phyloP scores from a whole-genome alignment of 2,113 vertebrate genomes.

The Aegithalos caudatus region DNA sequence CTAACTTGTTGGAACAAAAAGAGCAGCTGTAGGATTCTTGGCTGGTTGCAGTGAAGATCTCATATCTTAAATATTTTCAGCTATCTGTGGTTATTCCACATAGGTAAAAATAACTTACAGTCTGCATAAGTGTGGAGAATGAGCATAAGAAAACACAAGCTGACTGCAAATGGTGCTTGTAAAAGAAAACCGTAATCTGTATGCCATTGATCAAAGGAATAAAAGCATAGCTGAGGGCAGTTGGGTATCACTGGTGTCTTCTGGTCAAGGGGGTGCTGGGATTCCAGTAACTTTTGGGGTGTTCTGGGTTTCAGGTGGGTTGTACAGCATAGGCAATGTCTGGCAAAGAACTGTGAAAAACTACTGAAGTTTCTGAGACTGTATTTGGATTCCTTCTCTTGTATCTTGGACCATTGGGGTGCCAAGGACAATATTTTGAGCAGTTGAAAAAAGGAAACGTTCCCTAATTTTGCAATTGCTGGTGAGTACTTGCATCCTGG shows the following conservation, averaged over 20 bases:
- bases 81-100: slow-evolving; percentile 5
- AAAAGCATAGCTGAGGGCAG: not conserved
- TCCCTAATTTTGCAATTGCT: slow-evolving; percentile 15
- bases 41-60: not conserved
- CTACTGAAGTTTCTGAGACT: not conserved
- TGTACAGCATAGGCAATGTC: not conserved
- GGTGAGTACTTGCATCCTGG: not conserved
- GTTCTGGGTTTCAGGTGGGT: not conserved
- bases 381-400: not conserved
- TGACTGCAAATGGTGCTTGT: not conserved
- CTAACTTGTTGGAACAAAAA: not conserved
- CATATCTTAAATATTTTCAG: slow-evolving; percentile 16
- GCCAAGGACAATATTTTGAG: slow-evolving; percentile 34
- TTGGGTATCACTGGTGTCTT: not conserved
- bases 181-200: not conserved
- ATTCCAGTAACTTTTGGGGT: not conserved
- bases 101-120: slow-evolving; percentile 1
- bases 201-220: not conserved
- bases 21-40: not conserved
- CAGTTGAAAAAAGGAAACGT: slow-evolving; percentile 12
- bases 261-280: not conserved
- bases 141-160: not conserved
- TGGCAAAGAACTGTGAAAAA: not conserved
- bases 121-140: not conserved
- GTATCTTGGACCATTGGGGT: not conserved